phyloP scores from a whole-genome alignment of 1,140 invertebrate species.

The Drosophila nigromelanica region DNA sequence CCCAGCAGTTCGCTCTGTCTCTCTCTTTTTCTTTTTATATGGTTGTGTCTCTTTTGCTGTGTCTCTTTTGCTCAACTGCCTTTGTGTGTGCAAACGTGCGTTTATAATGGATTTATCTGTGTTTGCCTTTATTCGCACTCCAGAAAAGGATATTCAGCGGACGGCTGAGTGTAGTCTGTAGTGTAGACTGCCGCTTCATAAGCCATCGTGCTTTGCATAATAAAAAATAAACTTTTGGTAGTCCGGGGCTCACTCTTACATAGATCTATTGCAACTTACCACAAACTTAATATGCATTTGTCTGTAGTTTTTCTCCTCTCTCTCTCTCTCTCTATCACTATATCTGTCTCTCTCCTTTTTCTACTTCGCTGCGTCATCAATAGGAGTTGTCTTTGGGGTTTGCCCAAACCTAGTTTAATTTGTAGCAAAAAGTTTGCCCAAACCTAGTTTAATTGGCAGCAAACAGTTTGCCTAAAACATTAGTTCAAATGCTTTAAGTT shows the following conservation, averaged over 20 bases:
- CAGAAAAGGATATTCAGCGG: constrained; percentile 38
- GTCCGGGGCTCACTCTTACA: background rate
- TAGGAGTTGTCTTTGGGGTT: constrained; percentile 13
- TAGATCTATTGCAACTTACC: constrained; percentile 39
- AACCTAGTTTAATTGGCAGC: no score
- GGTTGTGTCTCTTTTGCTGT: background rate
- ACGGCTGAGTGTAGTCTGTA: constrained; percentile 1
- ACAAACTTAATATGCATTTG: constrained; percentile 57
- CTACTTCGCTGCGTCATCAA: constrained; percentile 18
- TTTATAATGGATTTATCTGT: constrained; percentile 61
- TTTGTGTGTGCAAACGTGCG: constrained; percentile 57
- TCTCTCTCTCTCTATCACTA: background rate
- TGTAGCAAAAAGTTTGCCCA: constrained; percentile 17
- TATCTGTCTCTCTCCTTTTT: background rate
- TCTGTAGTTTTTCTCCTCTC: background rate
- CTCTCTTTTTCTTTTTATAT: background rate
- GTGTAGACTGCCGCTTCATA: constrained; percentile 27
- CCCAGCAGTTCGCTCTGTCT: background rate
- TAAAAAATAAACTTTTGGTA: constrained; percentile 50
- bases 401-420: constrained; percentile 18
- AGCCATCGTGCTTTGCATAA: constrained; percentile 56
- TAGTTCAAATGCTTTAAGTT: constrained; percentile 35
- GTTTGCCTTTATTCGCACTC: constrained; percentile 47
- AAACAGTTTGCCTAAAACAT: no score
- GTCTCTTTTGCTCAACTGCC: constrained; percentile 18